Evolutionary conservation across 2,888 invertebrate species (phyloP), one percentile per base, ranked within the genome.

Genomic region (Stenichneumon culpator): DNA sequence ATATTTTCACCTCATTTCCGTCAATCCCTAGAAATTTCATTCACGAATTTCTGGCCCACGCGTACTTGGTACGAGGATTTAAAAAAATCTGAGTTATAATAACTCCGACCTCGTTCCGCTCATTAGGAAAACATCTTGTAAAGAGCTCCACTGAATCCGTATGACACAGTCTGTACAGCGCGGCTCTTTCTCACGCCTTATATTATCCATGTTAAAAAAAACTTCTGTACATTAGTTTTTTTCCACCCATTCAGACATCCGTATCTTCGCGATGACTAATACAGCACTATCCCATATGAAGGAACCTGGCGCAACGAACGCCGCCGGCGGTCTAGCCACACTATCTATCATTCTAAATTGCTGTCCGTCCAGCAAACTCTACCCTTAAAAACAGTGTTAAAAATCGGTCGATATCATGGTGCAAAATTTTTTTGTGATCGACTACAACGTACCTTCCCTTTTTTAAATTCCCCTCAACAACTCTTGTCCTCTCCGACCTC

Each of bases 111-210:
- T 68, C 63, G 73, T 36, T 67, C 68, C 32, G 47, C 68, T 83
- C 79, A 73, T 83, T 83, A 83, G 22, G 22, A 68, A 22, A 63
- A 79, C 77, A 79, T 79, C 79, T 83, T 79, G 79, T 79, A 74
- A 69, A 78, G 73, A 16, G 28, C 67, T 67, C 83, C 73, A 79
- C 44, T 74, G 63, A 83, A 74, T 60, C 39, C 28, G 50, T 57
- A 67, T 69, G 1, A 72, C 50, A 32, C 32, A 70, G 67, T 78
- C 75, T 14, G 11, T 65, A 52, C 36, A 50, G 39, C 52, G n/a
- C n/a, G 69, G 5, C 19, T 47, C 39, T 22, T 36, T 79, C 70
- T 65, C 70, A 72, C 65, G 70, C 52, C 52, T 14, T 79, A 2
- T 28, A 11, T 32, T 32, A 60, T 57, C 28, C 28, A 47, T 63